Evolutionary conservation across 2,888 invertebrate species (phyloP).

Genomic region (Sesia bembeciformis): DNA sequence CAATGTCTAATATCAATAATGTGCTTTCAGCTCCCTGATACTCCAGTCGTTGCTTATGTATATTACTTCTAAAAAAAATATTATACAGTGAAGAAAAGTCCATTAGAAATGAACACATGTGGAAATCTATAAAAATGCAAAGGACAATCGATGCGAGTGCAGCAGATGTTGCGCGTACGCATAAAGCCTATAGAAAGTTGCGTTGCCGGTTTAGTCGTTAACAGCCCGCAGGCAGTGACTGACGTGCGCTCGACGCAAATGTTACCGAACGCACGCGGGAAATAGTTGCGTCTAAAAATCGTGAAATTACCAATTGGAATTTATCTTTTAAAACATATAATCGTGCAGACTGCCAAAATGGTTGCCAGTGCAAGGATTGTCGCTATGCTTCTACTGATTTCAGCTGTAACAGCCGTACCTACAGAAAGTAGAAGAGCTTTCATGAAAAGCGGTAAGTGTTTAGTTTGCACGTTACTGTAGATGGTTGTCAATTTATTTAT

Average conservation of each 20-base stretch:
- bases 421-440: slow-evolving; percentile 35
- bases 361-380: slow-evolving; percentile 61
- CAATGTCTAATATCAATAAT: too few relatives aligned
- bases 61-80: too few relatives aligned
- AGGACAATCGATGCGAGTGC: slow-evolving; percentile 17
- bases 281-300: slow-evolving; percentile 56
- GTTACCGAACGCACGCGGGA: slow-evolving; percentile 60
- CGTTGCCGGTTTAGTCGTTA: slow-evolving; percentile 50
- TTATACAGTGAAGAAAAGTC: too few relatives aligned
- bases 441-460: slow-evolving; percentile 37
- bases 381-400: slow-evolving; percentile 48
- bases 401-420: slow-evolving; percentile 49
- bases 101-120: too few relatives aligned
- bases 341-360: slow-evolving; percentile 42
- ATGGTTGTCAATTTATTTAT: background rate
- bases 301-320: background rate
- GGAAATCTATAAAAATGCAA: background rate
- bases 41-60: too few relatives aligned
- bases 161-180: slow-evolving; percentile 41
- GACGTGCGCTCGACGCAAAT: slow-evolving; percentile 58
- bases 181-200: slow-evolving; percentile 67
- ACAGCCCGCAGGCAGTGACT: slow-evolving; percentile 36
- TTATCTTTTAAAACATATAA: background rate
- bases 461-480: background rate
- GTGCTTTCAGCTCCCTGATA: too few relatives aligned